phyloP scores from a whole-genome alignment of 2,797 vertebrate genomes.

The Dryobates pubescens region DNA sequence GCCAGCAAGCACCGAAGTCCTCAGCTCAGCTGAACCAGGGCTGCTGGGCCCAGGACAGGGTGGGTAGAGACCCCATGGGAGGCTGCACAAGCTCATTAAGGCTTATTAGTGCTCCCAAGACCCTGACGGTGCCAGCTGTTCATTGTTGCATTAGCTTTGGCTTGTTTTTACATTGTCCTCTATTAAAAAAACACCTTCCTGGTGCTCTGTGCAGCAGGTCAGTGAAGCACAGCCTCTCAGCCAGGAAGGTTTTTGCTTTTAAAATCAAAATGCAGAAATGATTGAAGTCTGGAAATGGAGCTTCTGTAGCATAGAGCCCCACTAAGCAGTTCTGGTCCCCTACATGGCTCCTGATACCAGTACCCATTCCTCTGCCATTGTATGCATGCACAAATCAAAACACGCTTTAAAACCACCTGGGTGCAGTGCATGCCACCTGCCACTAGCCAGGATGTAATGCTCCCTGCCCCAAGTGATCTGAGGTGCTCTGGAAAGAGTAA shows the following conservation, averaged over 20 bases:
- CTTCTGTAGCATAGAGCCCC: background rate
- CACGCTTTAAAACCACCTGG: background rate
- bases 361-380: background rate
- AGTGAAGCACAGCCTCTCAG: background rate
- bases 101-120: background rate
- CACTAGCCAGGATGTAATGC: background rate
- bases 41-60: background rate
- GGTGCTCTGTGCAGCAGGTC: fast-evolving
- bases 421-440: background rate
- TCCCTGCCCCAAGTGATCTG: fast-evolving
- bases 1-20: background rate
- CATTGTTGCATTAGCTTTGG: background rate
- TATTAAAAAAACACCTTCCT: fast-evolving
- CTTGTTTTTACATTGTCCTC: background rate
- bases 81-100: background rate
- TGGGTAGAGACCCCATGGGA: background rate
- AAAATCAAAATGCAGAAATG: background rate
- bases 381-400: background rate
- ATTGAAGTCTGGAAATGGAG: background rate
- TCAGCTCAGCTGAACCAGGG: fast-evolving
- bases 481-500: background rate
- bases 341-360: fast-evolving
- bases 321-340: fast-evolving
- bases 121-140: background rate
- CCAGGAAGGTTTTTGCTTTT: background rate